phyloP scores from a whole-genome alignment of 2,113 vertebrate species.

The Vidua macroura region DNA sequence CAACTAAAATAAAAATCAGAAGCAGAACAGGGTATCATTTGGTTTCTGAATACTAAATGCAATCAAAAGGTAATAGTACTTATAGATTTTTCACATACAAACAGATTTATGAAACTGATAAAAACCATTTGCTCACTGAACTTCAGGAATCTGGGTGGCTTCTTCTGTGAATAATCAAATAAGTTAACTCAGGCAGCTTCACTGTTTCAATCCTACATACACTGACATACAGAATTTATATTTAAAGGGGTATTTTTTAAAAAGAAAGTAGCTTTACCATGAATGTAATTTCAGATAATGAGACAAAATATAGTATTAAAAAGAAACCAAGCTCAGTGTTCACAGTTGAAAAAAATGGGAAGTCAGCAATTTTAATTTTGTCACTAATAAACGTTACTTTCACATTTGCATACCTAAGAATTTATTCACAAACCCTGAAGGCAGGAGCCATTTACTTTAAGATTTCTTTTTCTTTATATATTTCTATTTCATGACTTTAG shows the following conservation, averaged over 20 bases:
- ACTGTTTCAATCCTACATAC: neutral
- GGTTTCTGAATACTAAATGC: slow-evolving; percentile 61
- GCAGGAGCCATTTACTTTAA: neutral
- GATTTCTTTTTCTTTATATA: neutral
- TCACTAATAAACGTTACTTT: neutral
- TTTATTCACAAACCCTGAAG: neutral
- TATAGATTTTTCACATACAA: slow-evolving; percentile 53
- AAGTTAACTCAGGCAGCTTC: neutral
- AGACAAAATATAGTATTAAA: neutral
- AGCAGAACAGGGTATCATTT: neutral
- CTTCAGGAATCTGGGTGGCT: slow-evolving; percentile 20
- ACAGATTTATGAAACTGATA: slow-evolving; percentile 35
- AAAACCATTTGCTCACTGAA: neutral
- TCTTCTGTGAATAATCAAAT: slow-evolving; percentile 30
- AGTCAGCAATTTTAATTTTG: neutral
- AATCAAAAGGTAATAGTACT: slow-evolving; percentile 36
- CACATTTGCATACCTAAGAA: neutral
- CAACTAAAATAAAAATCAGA: slow-evolving; percentile 51
- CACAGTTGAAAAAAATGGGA: neutral
- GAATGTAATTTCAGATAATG: neutral
- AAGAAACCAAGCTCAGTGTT: neutral
- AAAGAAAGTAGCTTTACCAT: neutral
- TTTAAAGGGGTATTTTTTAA: neutral
- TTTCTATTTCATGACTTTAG: neutral
- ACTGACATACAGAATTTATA: neutral